These are phyloP conservation scores for Zonitis immaculata DNA, from an alignment of 2,888 invertebrate genomes.

Conservation along the genomic window DNA sequence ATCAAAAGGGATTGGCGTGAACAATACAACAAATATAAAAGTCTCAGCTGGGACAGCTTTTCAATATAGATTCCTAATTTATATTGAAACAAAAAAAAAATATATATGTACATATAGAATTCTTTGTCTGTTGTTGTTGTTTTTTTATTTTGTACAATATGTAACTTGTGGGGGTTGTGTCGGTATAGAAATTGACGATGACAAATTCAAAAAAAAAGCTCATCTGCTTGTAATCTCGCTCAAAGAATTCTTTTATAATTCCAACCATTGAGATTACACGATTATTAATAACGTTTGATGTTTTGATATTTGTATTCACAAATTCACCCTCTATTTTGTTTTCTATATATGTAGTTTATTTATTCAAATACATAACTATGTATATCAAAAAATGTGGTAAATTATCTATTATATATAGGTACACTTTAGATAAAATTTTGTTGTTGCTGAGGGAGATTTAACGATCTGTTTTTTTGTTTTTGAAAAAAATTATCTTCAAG, in stretches of 20 bases:
- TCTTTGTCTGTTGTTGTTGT: too few relatives aligned
- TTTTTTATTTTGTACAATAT: too few relatives aligned
- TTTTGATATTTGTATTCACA: background rate
- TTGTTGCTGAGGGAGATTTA: background rate
- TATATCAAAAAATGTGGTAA: conserved; percentile 1
- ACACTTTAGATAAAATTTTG: background rate
- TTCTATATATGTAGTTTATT: background rate
- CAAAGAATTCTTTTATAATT: conserved; percentile 8
- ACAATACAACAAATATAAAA: conserved; percentile 3
- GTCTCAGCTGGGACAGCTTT: background rate
- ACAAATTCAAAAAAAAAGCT: conserved; percentile 14
- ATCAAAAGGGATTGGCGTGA: conserved; percentile 1
- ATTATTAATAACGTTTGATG: background rate
- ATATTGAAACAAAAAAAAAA: background rate
- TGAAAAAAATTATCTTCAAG: background rate
- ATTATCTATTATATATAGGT: background rate
- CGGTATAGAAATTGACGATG: conserved; percentile 7
- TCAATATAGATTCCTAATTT: background rate
- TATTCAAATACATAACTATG: too few relatives aligned
- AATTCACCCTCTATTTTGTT: background rate
- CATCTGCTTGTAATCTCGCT: conserved; percentile 7
- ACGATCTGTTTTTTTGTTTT: background rate
- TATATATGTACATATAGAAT: too few relatives aligned
- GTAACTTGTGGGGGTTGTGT: conserved; percentile 1
- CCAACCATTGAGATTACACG: background rate